These are phyloP conservation scores for Fragum whitleyi DNA, from an alignment of 2,888 invertebrate genomes.

Conservation along the genomic window DNA sequence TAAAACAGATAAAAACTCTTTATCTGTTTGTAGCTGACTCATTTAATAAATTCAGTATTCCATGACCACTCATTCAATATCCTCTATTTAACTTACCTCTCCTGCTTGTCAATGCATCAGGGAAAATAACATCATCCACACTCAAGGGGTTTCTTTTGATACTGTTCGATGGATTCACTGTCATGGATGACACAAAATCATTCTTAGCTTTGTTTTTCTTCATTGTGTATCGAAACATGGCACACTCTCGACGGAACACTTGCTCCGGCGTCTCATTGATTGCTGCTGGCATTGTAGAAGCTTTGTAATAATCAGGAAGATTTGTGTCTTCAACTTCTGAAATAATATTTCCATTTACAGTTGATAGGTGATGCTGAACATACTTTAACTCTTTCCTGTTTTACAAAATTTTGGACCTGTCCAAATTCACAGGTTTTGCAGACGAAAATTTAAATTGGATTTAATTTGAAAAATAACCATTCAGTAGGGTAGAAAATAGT, in stretches of 20 bases:
- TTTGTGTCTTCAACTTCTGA: constrained; percentile 25
- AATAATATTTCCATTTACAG: no score
- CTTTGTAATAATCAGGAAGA: constrained; percentile 24
- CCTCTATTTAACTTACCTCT: constrained; percentile 1
- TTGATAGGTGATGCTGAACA: no score
- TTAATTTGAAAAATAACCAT: no score
- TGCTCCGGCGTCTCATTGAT: constrained; percentile 36
- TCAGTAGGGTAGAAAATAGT: no score
- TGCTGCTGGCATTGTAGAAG: constrained; percentile 40
- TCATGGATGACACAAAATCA: constrained; percentile 1
- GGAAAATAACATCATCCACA: neutral
- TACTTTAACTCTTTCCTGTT: no score
- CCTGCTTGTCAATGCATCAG: neutral
- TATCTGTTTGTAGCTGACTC: no score
- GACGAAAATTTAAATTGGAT: no score
- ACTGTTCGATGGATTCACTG: constrained; percentile 9
- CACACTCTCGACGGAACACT: constrained; percentile 49
- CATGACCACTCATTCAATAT: no score
- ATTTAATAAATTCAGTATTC: no score
- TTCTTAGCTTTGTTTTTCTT: neutral
- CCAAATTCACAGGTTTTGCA: no score
- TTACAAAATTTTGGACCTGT: no score
- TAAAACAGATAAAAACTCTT: no score
- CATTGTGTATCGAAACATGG: constrained; percentile 37
- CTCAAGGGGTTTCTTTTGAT: neutral